A percentile compares a stretch with the other conserved stretches of the same genome.
phyloP scores from a whole-genome alignment of 2,797 vertebrate species.

The Malacoraja senta region DNA sequence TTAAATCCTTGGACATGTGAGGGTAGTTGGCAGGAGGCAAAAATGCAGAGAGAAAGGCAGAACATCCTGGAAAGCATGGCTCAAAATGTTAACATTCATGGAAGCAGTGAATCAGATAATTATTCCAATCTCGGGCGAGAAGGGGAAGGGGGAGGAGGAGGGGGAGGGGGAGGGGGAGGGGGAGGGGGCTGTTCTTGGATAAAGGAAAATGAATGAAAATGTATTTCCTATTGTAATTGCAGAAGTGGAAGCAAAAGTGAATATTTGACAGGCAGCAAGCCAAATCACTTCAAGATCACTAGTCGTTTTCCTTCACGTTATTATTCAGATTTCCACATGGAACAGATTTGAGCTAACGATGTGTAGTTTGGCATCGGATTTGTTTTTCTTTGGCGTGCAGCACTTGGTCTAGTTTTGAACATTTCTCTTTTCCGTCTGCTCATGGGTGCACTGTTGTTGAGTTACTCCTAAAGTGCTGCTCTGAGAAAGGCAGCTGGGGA shows the following conservation, averaged over 20 bases:
- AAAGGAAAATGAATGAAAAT: slow-evolving; percentile 51
- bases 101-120: slow-evolving; percentile 42
- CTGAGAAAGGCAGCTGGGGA: slow-evolving; percentile 32
- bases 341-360: slow-evolving; percentile 77
- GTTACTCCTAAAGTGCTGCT: slow-evolving; percentile 34
- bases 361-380: slow-evolving; percentile 69
- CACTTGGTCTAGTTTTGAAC: slow-evolving; percentile 63
- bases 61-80: slow-evolving; percentile 42
- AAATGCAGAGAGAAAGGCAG: slow-evolving; percentile 40
- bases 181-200: slow-evolving; percentile 40
- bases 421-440: slow-evolving; percentile 63
- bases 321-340: slow-evolving; percentile 72
- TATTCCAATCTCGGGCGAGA: slow-evolving; percentile 40
- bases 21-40: slow-evolving; percentile 37
- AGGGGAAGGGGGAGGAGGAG: background rate
- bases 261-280: slow-evolving; percentile 65
- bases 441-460: slow-evolving; percentile 40
- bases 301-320: slow-evolving; percentile 61
- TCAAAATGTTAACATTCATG: slow-evolving; percentile 41
- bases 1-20: slow-evolving; percentile 42
- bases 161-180: no score
- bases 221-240: slow-evolving; percentile 62
- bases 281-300: slow-evolving; percentile 66
- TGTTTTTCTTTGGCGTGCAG: slow-evolving; percentile 71
- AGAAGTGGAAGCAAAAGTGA: slow-evolving; percentile 70